phyloP scores from a whole-genome alignment of 2,888 invertebrate species.

The Diarsia rubi region DNA sequence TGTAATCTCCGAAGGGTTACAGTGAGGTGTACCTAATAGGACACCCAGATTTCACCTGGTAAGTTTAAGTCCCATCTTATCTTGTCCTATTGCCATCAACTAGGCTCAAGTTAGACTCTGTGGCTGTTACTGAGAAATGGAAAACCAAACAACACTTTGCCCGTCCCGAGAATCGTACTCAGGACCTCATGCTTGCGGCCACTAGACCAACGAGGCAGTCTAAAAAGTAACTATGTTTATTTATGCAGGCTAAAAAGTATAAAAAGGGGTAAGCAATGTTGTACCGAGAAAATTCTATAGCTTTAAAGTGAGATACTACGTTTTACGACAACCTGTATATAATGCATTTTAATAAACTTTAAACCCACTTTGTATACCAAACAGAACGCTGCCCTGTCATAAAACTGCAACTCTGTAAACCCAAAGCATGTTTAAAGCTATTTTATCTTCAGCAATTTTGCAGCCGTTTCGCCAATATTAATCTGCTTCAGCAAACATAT shows the following conservation, averaged over 20 bases:
- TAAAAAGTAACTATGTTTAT: background rate
- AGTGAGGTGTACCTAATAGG: too few species aligned
- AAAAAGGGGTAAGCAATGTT: background rate
- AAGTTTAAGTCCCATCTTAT: too few species aligned
- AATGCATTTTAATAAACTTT: conserved; percentile 50
- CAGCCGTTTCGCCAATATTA: conserved; percentile 33
- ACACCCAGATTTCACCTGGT: too few species aligned
- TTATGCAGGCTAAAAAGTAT: background rate
- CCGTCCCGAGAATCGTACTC: too few species aligned
- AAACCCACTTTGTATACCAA: conserved; percentile 24
- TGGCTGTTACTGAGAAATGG: too few species aligned
- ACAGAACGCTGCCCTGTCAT: conserved; percentile 15
- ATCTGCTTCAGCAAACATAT: conserved; percentile 40
- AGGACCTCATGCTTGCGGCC: too few species aligned
- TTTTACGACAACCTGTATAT: conserved; percentile 43
- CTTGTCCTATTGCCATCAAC: too few species aligned
- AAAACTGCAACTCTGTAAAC: conserved; percentile 46
- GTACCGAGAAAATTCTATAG: background rate
- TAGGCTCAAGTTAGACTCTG: too few species aligned
- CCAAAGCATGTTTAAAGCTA: conserved; percentile 27
- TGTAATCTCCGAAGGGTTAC: too few species aligned
- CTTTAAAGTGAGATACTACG: conserved; percentile 6
- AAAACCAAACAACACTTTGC: too few species aligned
- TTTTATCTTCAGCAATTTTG: conserved; percentile 29
- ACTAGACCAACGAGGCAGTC: background rate